Conservation (phyloP, 1,140 invertebrate genomes). For the Temnothorax longispinosus region DNA sequence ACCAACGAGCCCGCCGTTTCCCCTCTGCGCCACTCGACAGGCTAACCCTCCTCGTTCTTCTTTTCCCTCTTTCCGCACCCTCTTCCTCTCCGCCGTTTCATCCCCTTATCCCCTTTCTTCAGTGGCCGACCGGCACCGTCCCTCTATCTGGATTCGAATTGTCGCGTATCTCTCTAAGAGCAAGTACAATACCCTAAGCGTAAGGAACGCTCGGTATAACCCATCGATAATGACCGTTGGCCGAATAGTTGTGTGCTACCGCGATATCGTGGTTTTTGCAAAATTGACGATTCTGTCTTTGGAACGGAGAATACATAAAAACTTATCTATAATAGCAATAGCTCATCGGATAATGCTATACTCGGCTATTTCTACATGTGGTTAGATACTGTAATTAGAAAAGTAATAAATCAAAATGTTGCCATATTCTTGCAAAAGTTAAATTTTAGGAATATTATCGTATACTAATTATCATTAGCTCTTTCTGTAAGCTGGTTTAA, state of each 20-base stretch:
- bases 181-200: slow-evolving; percentile 58
- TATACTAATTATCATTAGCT: neutral
- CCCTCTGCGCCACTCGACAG: slow-evolving; percentile 44
- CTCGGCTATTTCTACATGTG: neutral
- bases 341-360: neutral
- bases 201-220: slow-evolving; percentile 16
- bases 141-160: slow-evolving; percentile 73
- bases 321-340: neutral
- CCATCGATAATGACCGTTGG: slow-evolving; percentile 48
- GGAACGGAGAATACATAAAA: neutral
- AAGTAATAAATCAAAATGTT: neutral
- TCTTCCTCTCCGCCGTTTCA: slow-evolving; percentile 41
- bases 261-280: slow-evolving; percentile 1
- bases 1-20: slow-evolving; percentile 65
- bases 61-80: slow-evolving; percentile 59
- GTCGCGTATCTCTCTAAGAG: slow-evolving; percentile 69
- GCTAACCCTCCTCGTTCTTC: slow-evolving; percentile 60
- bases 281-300: slow-evolving; percentile 12
- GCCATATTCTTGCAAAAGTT: neutral
- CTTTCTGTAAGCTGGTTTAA: neutral
- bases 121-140: slow-evolving; percentile 35
- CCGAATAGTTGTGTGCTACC: neutral
- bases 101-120: slow-evolving; percentile 40
- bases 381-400: neutral
- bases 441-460: neutral